phyloP scores from a whole-genome alignment of 64 coral and sea anemone species.

The Montipora foliosa region DNA sequence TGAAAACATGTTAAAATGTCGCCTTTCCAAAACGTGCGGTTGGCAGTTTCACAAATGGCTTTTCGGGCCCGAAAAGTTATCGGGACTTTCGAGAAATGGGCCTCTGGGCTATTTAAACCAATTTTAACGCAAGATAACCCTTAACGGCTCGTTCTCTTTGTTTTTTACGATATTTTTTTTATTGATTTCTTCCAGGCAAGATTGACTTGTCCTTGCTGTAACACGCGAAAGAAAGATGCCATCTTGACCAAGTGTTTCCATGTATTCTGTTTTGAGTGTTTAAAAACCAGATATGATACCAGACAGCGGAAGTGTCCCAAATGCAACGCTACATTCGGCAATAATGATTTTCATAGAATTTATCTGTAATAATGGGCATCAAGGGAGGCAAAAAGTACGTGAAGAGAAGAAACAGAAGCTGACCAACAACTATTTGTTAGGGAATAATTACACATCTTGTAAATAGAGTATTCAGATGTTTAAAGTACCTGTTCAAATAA shows the following conservation, averaged over 20 bases:
- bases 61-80: no score
- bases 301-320: slow-evolving; percentile 97
- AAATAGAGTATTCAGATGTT: background rate
- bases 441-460: background rate
- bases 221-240: slow-evolving; percentile 96
- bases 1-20: no score
- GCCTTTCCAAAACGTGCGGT: no score
- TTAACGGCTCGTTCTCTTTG: background rate
- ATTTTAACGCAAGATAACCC: no score
- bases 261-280: slow-evolving; percentile 95
- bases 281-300: slow-evolving; percentile 97
- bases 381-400: background rate
- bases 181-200: slow-evolving; percentile 47
- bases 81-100: no score
- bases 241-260: slow-evolving; percentile 99
- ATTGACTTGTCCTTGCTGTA: slow-evolving; percentile 95
- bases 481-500: background rate
- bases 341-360: slow-evolving; percentile 98
- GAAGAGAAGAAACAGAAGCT: background rate
- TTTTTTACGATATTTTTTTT: background rate
- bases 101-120: no score
- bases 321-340: slow-evolving; percentile 97
- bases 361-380: slow-evolving; percentile 58
- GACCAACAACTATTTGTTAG: no score
- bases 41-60: no score